Base-by-base conservation (phyloP, 2,113 vertebrate species). In the Mirza zaza region DNA sequence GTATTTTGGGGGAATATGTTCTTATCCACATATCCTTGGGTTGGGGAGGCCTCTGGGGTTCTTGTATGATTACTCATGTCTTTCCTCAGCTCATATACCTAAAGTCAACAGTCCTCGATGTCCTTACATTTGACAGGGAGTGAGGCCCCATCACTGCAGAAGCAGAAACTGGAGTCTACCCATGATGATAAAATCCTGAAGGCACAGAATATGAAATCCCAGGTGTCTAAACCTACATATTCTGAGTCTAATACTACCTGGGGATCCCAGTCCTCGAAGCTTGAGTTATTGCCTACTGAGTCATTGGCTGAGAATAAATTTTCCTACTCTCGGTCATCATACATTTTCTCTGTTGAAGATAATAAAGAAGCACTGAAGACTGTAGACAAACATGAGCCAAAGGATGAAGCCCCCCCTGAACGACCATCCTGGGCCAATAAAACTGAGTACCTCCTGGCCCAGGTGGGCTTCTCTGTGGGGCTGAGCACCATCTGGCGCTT, bases 381-480 rank as follows among this genome's bases (percentile, higher is more conserved):
- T 14, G 8, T 0, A 18, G 5, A 21, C 3, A n/a, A 39, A 18
- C 25, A 65, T 1, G 29, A 45, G 34, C 8, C n/a, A 7, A 17
- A 70, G 36, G 17, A 55, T 1, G 42, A 77, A 21, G 9, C 0
- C 12, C 23, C 11, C 32, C 2, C 0, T 5, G 27, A 87, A 1
- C 81, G 76, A n/a, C 81, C 95, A 15, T 59, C 6, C 5, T 99
- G 99, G 99, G 98, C 98, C 97, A 99, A 98, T 89, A 99, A 99
- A 95, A 80, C 98, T 2, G 99, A 99, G 95, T 99, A 99, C 83
- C 98, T 99, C 52, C 91, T 99, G 80, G 99, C 99, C 57, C 99
- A 99, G 82, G 98, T 99, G 92, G 99, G 99, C 67, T 99, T 99
- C 98, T 99, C 99, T 36, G 99, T 99, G 2, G 99, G 99, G 2